Percentiles rank a stretch among this genome's conserved stretches.
These are phyloP conservation scores for Aspiorhynchus laticeps DNA, from an alignment of 2,113 vertebrate genomes.

Conservation along the genomic window DNA sequence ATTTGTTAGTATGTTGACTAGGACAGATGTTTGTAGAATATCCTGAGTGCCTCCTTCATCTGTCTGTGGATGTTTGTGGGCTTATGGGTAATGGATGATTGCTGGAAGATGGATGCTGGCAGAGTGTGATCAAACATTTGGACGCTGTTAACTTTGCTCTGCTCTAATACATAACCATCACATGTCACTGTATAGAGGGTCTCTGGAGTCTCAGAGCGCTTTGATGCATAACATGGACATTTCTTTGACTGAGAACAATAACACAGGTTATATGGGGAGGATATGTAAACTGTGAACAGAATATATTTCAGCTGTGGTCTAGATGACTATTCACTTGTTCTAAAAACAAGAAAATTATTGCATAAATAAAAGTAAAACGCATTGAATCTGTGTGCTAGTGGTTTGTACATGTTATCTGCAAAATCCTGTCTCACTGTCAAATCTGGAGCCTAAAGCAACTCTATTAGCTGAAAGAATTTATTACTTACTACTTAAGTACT, in stretches of 20 bases:
- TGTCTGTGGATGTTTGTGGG: conserved; percentile 9
- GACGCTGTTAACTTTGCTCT: not conserved
- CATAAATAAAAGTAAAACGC: not conserved
- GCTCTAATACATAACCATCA: conserved; percentile 27
- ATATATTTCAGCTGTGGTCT: not conserved
- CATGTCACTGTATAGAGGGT: not conserved
- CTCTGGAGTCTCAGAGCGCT: not conserved
- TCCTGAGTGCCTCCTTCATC: conserved; percentile 4
- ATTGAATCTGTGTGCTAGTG: not conserved
- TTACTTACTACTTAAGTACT: not conserved
- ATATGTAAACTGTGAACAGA: not conserved
- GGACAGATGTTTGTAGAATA: not conserved
- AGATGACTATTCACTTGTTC: not conserved
- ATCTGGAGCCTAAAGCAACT: not conserved
- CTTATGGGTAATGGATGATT: conserved; percentile 28
- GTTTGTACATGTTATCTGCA: not conserved
- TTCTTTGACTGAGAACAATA: not conserved
- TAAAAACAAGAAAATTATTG: not conserved
- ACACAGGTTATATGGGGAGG: not conserved
- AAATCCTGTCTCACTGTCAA: not conserved
- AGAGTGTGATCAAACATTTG: conserved; percentile 19
- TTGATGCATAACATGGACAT: not conserved
- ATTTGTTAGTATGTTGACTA: conserved; percentile 6
- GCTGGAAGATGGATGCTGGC: not conserved
- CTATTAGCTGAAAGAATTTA: not conserved